phyloP scores from a whole-genome alignment of 2,113 vertebrate species.

The Amphilophus citrinellus region DNA sequence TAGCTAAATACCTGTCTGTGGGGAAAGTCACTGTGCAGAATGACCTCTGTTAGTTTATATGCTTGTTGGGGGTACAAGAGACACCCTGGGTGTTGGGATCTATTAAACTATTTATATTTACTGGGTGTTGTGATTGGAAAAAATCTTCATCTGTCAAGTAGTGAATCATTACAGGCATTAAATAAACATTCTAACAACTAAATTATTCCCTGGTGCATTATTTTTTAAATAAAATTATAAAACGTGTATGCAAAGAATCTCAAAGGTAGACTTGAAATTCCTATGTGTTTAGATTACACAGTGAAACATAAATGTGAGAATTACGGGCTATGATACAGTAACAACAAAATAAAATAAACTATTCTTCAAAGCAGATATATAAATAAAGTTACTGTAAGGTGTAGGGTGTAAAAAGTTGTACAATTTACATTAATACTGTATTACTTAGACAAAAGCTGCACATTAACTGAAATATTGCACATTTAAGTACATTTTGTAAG shows the following conservation, averaged over 20 bases:
- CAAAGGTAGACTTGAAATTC: not conserved
- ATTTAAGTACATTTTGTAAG: not conserved
- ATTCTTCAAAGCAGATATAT: not conserved
- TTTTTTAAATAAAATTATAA: not conserved
- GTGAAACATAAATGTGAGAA: too few relatives aligned
- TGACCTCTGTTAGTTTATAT: not conserved
- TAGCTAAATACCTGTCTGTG: not conserved
- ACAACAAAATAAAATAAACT: too few relatives aligned
- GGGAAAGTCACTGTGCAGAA: not conserved
- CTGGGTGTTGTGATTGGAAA: not conserved
- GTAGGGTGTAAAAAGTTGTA: not conserved
- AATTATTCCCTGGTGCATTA: not conserved
- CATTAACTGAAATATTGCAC: not conserved
- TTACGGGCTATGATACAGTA: not conserved
- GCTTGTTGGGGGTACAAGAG: not conserved
- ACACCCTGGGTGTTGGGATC: not conserved
- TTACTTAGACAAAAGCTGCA: not conserved
- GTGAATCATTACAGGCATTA: not conserved
- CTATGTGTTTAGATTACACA: not conserved
- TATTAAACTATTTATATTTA: not conserved
- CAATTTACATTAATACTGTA: not conserved
- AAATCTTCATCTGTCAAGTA: not conserved
- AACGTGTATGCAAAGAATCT: not conserved
- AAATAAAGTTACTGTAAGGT: not conserved
- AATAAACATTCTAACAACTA: not conserved